phyloP scores from a whole-genome alignment of 2,113 vertebrate species.

The Heterochromis multidens region DNA sequence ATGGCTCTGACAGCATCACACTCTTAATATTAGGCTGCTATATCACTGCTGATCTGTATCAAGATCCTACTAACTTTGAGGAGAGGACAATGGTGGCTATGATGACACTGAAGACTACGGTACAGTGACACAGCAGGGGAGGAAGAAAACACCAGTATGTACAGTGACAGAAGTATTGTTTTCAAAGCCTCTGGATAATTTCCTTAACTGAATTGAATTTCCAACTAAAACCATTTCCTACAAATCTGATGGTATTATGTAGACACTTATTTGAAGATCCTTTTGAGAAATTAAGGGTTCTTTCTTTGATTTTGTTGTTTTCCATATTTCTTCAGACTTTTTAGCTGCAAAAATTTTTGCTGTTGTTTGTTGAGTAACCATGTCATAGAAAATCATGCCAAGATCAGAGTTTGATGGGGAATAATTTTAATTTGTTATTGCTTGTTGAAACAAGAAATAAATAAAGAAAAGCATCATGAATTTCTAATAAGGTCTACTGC shows the following conservation, averaged over 20 bases:
- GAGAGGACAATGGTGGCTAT: neutral
- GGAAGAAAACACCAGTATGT: neutral
- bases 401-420: slow-evolving; percentile 8
- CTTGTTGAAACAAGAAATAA: slow-evolving; percentile 44
- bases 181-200: neutral
- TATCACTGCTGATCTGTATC: slow-evolving; percentile 16
- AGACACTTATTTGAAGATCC: neutral
- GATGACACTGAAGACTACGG: neutral
- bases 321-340: neutral
- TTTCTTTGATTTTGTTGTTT: neutral
- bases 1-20: slow-evolving; percentile 29
- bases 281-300: neutral
- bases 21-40: slow-evolving; percentile 9
- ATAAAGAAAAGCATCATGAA: too few species aligned
- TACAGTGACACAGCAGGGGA: neutral
- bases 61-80: slow-evolving; percentile 5
- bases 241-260: too few species aligned
- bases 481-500: slow-evolving; percentile 45
- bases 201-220: neutral
- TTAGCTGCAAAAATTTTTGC: neutral
- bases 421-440: slow-evolving; percentile 47
- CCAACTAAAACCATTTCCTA: neutral
- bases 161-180: neutral
- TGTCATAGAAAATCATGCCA: neutral
- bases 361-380: slow-evolving; percentile 9